phyloP scores from a whole-genome alignment of 2,797 vertebrate species.

The Crocodylus rhombifer region DNA sequence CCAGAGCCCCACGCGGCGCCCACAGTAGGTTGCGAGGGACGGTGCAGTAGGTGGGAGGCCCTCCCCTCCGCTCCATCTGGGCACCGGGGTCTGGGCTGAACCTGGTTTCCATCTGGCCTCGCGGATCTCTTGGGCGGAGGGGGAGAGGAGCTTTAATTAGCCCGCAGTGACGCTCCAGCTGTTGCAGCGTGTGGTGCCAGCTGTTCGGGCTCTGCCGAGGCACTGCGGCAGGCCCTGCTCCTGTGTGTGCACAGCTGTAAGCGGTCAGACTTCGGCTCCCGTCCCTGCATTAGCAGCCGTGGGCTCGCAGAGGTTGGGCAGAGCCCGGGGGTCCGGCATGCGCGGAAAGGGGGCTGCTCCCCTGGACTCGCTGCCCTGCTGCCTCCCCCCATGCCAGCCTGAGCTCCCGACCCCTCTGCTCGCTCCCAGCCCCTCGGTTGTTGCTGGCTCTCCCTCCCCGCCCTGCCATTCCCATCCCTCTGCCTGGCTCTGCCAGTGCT shows the following conservation, averaged over 20 bases:
- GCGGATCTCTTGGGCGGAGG: neutral
- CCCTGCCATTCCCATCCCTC: no score
- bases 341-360: neutral
- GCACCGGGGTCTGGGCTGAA: neutral
- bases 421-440: neutral
- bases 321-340: neutral
- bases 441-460: no score
- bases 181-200: neutral
- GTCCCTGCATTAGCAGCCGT: neutral
- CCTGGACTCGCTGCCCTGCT: neutral
- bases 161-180: neutral
- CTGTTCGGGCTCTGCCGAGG: neutral
- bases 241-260: neutral
- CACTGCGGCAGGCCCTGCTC: neutral
- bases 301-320: neutral
- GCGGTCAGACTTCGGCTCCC: neutral
- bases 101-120: neutral
- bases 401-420: neutral
- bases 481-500: no score
- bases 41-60: neutral
- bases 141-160: neutral
- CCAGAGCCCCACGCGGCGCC: no score
- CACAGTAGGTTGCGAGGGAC: neutral
- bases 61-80: neutral
- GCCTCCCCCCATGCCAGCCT: no score